These are phyloP conservation scores for Acrossocheilus wenchowensis DNA, from an alignment of 2,797 vertebrate species.

Conservation along the genomic window DNA sequence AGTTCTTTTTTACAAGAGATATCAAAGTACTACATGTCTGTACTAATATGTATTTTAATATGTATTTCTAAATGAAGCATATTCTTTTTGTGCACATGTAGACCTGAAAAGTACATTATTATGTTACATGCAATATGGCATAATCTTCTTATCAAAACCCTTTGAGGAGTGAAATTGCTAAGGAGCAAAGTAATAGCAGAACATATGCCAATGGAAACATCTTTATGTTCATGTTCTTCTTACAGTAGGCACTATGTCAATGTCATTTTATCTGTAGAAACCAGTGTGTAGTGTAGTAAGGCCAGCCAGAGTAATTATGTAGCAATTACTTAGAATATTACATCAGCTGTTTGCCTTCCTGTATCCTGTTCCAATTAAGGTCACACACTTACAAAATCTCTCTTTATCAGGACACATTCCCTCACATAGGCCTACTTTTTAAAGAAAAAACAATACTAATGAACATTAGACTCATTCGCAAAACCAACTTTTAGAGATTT, in stretches of 20 bases:
- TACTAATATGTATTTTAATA: too few relatives aligned
- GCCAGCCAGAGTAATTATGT: constrained; percentile 42
- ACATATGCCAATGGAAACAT: neutral
- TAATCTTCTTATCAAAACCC: neutral
- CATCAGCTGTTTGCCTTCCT: constrained; percentile 48
- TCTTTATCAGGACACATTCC: constrained; percentile 4
- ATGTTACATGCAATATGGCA: neutral
- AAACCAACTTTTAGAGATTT: neutral
- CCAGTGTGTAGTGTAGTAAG: constrained; percentile 18
- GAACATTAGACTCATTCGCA: neutral
- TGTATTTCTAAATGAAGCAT: neutral
- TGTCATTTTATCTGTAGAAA: constrained; percentile 46
- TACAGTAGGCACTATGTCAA: constrained; percentile 18
- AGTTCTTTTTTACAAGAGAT: neutral
- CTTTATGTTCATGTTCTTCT: neutral
- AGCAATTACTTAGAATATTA: constrained; percentile 38
- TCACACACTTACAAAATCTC: constrained; percentile 22
- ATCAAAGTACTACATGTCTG: neutral
- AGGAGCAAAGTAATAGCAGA: neutral
- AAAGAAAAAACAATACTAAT: neutral
- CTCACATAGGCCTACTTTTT: neutral
- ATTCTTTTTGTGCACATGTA: neutral
- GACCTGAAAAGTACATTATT: neutral
- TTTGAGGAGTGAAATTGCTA: neutral
- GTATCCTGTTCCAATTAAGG: constrained; percentile 38